Base-by-base conservation (phyloP, 2,888 invertebrate genomes). In the Digitonthophagus gazella region DNA sequence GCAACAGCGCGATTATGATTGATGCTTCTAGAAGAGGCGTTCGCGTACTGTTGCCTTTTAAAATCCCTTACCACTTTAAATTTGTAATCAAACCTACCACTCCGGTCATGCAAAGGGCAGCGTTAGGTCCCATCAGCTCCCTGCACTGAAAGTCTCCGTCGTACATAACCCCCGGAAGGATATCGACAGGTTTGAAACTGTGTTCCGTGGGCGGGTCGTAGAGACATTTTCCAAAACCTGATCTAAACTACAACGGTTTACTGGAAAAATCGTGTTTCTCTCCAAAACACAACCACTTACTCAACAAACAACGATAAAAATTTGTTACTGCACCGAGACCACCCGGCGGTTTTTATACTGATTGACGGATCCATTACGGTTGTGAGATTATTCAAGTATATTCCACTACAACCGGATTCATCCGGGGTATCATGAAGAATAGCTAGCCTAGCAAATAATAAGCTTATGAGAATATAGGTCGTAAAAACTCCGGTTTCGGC, bases 71-170 rank as follows among this genome's bases (percentile, higher is more conserved):
- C n/a, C 28, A 44, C 6, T 44, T 6, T 44, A 44, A 44, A 44
- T 11, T 44, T 44, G n/a, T n/a, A n/a, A n/a, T n/a, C n/a, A 15
- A 22, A 78, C 81, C 80, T 77, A 82, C 81, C 54, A 80, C 71
- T 69, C 77, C 79, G 15, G 79, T 72, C 67, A 79, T 78, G 75
- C 86, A 87, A 58, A 83, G 76, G 0, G 76, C 80, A 1, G 85
- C 83, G 2, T 83, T 82, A 0, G 80, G 78, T 4, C 85, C 86
- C 75, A 86, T 86, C 68, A 83, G 81, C 58, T 87, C 80, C 1
- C 84, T 79, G 74, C 88, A 88, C 76, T 88, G 88, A 74, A 86
- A 85, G 74, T 86, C 84, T 0, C 83, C 85, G 73, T 86, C 85
- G 76, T 87, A 88, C 84, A 87, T 85, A 44, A 86, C 85, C 5